Evolutionary conservation across 2,113 vertebrate genomes (phyloP).

Genomic region (Poecilia latipinna): DNA sequence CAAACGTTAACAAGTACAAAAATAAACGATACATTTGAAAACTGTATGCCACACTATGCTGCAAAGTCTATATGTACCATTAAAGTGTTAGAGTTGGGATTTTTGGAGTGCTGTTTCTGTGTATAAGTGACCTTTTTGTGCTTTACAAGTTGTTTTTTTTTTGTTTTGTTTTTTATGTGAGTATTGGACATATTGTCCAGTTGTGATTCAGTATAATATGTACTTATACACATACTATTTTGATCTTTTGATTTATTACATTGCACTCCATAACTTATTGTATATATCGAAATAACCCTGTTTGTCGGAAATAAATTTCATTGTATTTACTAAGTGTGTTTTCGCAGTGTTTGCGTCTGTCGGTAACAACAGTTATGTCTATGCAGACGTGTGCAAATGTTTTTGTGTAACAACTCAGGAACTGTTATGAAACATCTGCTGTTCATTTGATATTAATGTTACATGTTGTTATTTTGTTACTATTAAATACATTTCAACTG

Average conservation of each 20-base stretch:
- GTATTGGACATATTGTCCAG: constrained; percentile 82
- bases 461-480: constrained; percentile 67
- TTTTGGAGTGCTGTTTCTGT: constrained; percentile 78
- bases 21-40: constrained; percentile 55
- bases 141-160: constrained; percentile 70
- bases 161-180: constrained; percentile 27
- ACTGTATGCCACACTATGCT: constrained; percentile 72
- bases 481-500: constrained; percentile 73
- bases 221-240: constrained; percentile 61
- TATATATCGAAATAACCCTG: constrained; percentile 66
- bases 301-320: constrained; percentile 55
- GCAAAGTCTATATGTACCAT: constrained; percentile 71
- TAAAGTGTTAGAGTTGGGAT: constrained; percentile 67
- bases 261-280: constrained; percentile 65
- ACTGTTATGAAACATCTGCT: constrained; percentile 72
- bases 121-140: constrained; percentile 83
- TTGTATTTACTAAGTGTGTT: constrained; percentile 66
- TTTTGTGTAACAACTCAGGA: constrained; percentile 78
- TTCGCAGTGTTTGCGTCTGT: constrained; percentile 60
- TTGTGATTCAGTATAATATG: constrained; percentile 68
- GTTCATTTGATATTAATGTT: constrained; percentile 66
- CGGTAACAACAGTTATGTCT: constrained; percentile 42
- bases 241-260: constrained; percentile 56
- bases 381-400: constrained; percentile 58
- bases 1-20: constrained; percentile 57